A percentile compares a stretch with the other conserved stretches of the same genome.
These are phyloP conservation scores for Pseudobourletiella spinata DNA, from an alignment of 1,140 invertebrate species.

Conservation along the genomic window DNA sequence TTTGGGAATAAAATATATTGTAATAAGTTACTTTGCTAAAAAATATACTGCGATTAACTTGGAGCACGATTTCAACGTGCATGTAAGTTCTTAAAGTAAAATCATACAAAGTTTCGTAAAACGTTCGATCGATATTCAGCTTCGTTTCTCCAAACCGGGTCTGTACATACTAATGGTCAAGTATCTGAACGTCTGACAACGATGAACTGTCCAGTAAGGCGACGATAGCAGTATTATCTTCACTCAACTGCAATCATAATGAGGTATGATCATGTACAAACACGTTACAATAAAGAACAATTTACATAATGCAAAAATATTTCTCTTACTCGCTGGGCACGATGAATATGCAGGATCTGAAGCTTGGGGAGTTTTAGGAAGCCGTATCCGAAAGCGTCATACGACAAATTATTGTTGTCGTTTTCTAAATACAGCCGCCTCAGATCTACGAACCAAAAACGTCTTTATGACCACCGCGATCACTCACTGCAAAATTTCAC, in stretches of 20 bases:
- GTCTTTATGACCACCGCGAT: too few species aligned
- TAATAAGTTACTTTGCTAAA: too few species aligned
- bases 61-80: too few species aligned
- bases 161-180: not conserved
- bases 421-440: not conserved
- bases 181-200: not conserved
- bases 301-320: not conserved
- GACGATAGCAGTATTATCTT: not conserved
- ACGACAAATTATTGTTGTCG: not conserved
- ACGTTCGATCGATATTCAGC: too few species aligned
- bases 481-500: too few species aligned
- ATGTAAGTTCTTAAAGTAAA: too few species aligned
- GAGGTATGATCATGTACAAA: not conserved
- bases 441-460: not conserved
- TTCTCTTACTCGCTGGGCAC: not conserved
- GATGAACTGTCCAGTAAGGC: not conserved
- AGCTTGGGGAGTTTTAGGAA: not conserved
- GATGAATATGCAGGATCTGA: not conserved
- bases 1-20: too few species aligned
- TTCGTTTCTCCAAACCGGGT: too few species aligned
- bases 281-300: not conserved
- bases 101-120: too few species aligned
- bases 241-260: not conserved
- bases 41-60: too few species aligned
- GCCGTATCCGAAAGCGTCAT: not conserved